Conservation (phyloP, 2,888 invertebrate genomes). For the Villa cingulata region DNA sequence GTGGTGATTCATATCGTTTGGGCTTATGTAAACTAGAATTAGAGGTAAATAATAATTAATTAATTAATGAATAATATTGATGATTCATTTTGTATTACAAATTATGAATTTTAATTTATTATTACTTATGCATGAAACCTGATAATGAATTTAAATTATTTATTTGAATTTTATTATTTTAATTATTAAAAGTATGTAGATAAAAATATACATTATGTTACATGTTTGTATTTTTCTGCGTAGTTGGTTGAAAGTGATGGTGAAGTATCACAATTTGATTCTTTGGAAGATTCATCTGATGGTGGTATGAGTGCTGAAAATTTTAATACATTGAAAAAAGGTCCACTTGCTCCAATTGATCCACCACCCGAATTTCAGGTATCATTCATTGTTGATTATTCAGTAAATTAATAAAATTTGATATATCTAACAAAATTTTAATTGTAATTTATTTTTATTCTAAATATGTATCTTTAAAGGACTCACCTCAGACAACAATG, state of each 20-base stretch:
- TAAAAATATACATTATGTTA: background rate
- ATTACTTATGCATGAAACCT: too few relatives aligned
- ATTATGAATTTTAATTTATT: too few relatives aligned
- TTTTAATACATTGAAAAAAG: constrained; percentile 71
- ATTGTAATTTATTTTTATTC: constrained; percentile 6
- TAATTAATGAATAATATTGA: too few relatives aligned
- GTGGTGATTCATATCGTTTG: constrained; percentile 34
- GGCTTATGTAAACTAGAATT: constrained; percentile 35
- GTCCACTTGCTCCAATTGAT: constrained; percentile 58
- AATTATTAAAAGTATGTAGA: background rate
- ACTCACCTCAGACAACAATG: constrained; percentile 34
- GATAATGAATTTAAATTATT: background rate
- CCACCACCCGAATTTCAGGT: constrained; percentile 78
- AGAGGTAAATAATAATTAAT: constrained; percentile 22
- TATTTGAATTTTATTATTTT: background rate
- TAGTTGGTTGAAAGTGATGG: constrained; percentile 72
- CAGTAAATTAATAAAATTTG: background rate
- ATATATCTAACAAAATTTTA: too few relatives aligned
- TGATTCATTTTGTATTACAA: too few relatives aligned
- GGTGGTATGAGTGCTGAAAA: constrained; percentile 65
- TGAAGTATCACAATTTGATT: constrained; percentile 67
- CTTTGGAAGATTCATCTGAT: constrained; percentile 58
- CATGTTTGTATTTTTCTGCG: constrained; percentile 17
- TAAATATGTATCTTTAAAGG: too few relatives aligned
- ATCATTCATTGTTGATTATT: constrained; percentile 5